Evolutionary conservation across 1,140 invertebrate genomes (phyloP).

Genomic region (Drosophila suzukii): DNA sequence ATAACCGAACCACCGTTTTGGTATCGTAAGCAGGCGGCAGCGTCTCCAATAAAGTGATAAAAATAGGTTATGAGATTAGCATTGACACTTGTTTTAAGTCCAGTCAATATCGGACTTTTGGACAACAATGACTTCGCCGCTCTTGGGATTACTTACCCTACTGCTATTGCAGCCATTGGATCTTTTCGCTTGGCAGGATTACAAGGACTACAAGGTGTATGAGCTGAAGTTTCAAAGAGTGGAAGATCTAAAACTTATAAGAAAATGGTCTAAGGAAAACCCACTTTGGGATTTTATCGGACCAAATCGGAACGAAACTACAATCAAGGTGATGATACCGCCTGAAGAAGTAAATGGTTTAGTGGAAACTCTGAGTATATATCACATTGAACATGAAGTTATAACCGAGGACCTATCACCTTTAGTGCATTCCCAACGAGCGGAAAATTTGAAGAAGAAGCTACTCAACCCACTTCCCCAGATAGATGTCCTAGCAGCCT

Average conservation of each 20-base stretch:
- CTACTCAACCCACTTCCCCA: conserved; percentile 19
- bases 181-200: conserved; percentile 61
- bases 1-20: conserved; percentile 35
- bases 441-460: conserved; percentile 47
- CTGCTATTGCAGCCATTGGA: conserved; percentile 30
- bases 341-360: conserved; percentile 62
- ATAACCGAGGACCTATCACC: conserved; percentile 73
- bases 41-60: conserved; percentile 69
- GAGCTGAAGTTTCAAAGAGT: conserved; percentile 25
- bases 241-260: conserved; percentile 18
- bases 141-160: conserved; percentile 10
- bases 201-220: conserved; percentile 68
- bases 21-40: conserved; percentile 44
- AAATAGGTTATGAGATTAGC: conserved; percentile 16
- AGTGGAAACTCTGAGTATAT: conserved; percentile 31
- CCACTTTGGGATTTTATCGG: conserved; percentile 50
- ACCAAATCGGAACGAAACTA: conserved; percentile 7
- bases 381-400: conserved; percentile 60
- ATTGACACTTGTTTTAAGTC: conserved; percentile 7
- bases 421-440: conserved; percentile 39
- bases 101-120: conserved; percentile 35
- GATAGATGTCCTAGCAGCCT: conserved; percentile 56
- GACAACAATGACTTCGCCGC: conserved; percentile 35
- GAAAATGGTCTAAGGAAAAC: conserved; percentile 13
- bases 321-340: conserved; percentile 73